phyloP scores from a whole-genome alignment of 2,888 invertebrate genomes.

The Acrobasis repandana region DNA sequence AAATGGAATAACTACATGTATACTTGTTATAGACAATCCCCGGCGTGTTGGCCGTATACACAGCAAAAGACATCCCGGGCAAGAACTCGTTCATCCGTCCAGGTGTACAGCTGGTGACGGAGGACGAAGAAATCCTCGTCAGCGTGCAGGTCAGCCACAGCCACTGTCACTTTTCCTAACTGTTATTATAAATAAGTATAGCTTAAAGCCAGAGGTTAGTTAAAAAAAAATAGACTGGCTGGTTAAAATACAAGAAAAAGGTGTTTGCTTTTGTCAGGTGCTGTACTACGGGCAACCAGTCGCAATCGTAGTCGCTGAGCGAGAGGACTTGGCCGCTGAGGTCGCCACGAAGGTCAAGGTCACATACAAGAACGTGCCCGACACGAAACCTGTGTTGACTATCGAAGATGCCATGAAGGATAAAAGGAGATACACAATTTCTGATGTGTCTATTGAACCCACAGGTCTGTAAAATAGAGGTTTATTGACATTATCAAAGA shows the following conservation, averaged over 20 bases:
- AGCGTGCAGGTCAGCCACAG: constrained; percentile 28
- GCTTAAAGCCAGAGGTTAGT: no score
- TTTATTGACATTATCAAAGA: constrained; percentile 42
- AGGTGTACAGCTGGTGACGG: constrained; percentile 57
- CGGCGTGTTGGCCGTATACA: constrained; percentile 85
- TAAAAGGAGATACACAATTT: constrained; percentile 55
- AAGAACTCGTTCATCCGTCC: constrained; percentile 79
- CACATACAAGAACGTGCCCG: constrained; percentile 70
- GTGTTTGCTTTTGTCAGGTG: not conserved
- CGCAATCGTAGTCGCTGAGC: constrained; percentile 86
- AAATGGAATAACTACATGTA: not conserved
- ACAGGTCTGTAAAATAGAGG: constrained; percentile 34
- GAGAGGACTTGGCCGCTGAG: constrained; percentile 76
- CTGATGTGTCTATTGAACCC: constrained; percentile 49
- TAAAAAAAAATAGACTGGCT: no score
- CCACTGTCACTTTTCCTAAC: no score
- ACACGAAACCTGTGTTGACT: constrained; percentile 55
- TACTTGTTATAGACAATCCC: constrained; percentile 73
- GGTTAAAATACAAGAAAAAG: no score
- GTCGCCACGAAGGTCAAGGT: constrained; percentile 84
- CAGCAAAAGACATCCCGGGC: constrained; percentile 87
- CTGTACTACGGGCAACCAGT: constrained; percentile 86
- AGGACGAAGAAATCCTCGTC: constrained; percentile 79
- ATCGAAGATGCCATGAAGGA: constrained; percentile 70
- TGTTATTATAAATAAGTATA: no score